Conservation (phyloP, 2,797 vertebrate species). For the Urosaurus nigricauda region DNA sequence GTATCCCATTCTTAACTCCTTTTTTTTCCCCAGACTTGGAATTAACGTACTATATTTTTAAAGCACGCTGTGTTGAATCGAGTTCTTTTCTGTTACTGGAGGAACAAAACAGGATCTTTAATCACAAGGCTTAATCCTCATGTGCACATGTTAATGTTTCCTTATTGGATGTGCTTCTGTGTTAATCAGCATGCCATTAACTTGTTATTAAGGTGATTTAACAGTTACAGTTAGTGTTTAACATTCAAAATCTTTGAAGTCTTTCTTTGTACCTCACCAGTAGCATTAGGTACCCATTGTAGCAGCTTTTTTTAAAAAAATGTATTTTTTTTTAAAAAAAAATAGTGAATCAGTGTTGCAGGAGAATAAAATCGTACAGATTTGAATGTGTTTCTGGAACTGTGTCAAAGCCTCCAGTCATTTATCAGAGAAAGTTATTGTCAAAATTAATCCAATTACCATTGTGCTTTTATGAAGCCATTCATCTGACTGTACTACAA, state of each 20-base stretch:
- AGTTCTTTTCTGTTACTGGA: neutral
- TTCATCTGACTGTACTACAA: neutral
- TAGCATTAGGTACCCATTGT: too few relatives aligned
- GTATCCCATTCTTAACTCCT: neutral
- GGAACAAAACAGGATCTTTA: neutral
- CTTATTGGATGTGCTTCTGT: neutral
- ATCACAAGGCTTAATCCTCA: neutral
- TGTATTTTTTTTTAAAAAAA: too few relatives aligned
- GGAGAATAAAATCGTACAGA: neutral
- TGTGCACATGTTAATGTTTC: neutral
- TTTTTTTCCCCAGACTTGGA: neutral
- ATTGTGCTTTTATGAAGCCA: neutral
- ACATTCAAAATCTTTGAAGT: neutral
- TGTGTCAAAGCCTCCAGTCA: neutral
- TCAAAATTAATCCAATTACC: constrained; percentile 4
- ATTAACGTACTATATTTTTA: neutral
- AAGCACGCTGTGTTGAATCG: neutral
- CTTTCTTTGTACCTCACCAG: neutral
- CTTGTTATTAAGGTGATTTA: neutral
- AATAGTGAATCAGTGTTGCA: too few relatives aligned
- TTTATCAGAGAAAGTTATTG: neutral
- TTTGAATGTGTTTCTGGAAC: neutral
- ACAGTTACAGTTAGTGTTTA: neutral
- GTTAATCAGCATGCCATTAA: neutral
- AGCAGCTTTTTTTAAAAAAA: neutral